A percentile compares a stretch with the other conserved stretches of the same genome.
Evolutionary conservation across 2,888 invertebrate genomes (phyloP).

Genomic region (Microctonus aethiopoides): DNA sequence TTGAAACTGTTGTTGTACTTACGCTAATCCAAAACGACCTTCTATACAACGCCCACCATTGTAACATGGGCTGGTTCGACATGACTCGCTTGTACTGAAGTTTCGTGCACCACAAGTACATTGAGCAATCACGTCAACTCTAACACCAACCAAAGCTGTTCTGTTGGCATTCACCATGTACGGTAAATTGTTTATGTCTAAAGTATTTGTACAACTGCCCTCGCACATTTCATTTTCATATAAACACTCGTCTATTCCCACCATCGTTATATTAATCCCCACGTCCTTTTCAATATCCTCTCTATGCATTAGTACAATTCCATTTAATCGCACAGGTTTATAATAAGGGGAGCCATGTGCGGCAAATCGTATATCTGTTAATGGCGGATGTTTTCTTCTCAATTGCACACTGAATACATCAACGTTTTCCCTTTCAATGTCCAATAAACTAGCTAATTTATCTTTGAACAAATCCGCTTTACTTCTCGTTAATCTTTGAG

Average conservation of each 20-base stretch:
- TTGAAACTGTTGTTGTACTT: slow-evolving; percentile 39
- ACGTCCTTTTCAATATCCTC: slow-evolving; percentile 94
- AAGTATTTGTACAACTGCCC: slow-evolving; percentile 93
- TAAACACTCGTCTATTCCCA: slow-evolving; percentile 95
- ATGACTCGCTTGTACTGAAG: slow-evolving; percentile 90
- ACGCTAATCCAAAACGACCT: slow-evolving; percentile 83
- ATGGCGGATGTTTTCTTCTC: slow-evolving; percentile 85
- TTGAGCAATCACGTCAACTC: slow-evolving; percentile 91
- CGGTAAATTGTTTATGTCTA: slow-evolving; percentile 89
- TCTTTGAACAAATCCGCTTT: slow-evolving; percentile 91
- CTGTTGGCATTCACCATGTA: slow-evolving; percentile 98
- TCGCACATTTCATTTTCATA: slow-evolving; percentile 96
- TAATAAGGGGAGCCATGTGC: slow-evolving; percentile 97
- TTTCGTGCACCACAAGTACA: slow-evolving; percentile 95
- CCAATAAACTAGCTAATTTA: slow-evolving; percentile 86
- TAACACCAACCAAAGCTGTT: slow-evolving; percentile 95
- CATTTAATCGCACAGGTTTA: slow-evolving; percentile 93
- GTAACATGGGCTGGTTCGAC: slow-evolving; percentile 89
- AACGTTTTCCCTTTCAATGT: slow-evolving; percentile 88
- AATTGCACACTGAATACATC: slow-evolving; percentile 97
- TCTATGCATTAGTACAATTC: slow-evolving; percentile 91
- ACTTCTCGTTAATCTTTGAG: slow-evolving; percentile 85
- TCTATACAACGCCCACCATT: slow-evolving; percentile 97
- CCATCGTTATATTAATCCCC: slow-evolving; percentile 97
- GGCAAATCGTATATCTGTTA: slow-evolving; percentile 92